Base-by-base conservation (phyloP, 2,888 invertebrate species). In the Colletes collaris region DNA sequence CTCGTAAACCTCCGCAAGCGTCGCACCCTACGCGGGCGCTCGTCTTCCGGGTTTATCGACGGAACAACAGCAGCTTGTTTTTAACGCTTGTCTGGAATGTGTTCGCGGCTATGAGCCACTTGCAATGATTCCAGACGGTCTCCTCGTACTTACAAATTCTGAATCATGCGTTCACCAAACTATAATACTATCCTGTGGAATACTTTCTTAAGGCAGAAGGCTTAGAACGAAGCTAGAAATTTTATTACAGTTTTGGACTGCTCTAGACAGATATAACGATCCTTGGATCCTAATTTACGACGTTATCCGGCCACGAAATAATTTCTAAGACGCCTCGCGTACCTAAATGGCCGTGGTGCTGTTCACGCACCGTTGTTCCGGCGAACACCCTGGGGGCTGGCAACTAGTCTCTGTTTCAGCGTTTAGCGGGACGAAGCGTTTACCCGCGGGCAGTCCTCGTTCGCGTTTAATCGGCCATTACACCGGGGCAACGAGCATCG, bases 381-480 rank as follows among this genome's bases (percentile, higher is more conserved):
- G 19, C 13, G 13, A 27, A 4, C 46, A 27, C 46, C 27, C 4
- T 46, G 62, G 27, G 27, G 27, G 27, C 27, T 27, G 27, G 46
- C 46, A 27, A 13, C 3, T 11, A 19, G 60, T 46, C 56, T 68
- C 60, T 53, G 58, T 69, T 76, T 69, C 64, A 64, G 55, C 49
- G 63, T 71, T 75, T 58, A 58, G 49, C 46, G 46, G 67, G 46
- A 67, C 67, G 58, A 65, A 74, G 62, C 69, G 68, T 58, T 78
- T 56, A 75, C 68, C 79, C 52, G 65, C 68, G 55, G 69, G 66
- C 76, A 65, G 63, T 56, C 62, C 49, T 60, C 74, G 75, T 77
- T 69, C 37, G 46, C 72, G 83, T 69, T 84, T 73, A 84, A 84
- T 67, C 74, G 74, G 64, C 60, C 71, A 73, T 81, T 76, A 83